Evolutionary conservation across 2,888 invertebrate genomes (phyloP), one percentile per base, ranked within the genome.

Genomic region (Ligdia adustata): DNA sequence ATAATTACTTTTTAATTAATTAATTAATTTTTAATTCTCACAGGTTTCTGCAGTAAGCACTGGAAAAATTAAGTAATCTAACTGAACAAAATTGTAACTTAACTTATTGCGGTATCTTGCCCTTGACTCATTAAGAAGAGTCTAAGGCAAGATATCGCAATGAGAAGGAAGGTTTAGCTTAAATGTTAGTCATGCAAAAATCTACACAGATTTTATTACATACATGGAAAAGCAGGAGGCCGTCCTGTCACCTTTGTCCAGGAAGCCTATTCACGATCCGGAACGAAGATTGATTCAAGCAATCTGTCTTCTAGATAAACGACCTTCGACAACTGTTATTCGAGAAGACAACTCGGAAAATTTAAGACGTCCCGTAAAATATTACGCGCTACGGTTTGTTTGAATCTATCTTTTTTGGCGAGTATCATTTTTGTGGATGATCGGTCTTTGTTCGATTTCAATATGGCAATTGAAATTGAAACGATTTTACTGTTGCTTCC

Each of bases 251-350:
- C 47, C 47, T 47, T 47, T 41, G 41, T 40, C 46, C 39, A 20
- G 27, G 29, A 20, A n/a, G 11, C 20, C 33, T 13, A 40, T 41
- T 40, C 45, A 39, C 37, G n/a, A 33, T 9, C 9, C 38, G 12
- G 9, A 29, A 49, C 38, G 50, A 50, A 50, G 50, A 50, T 50
- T 50, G 50, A 50, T 50, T 40, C 40, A 31, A 34, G 49, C 49
- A 40, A 50, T 50, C 40, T 40, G 50, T 50, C 50, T 50, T 50
- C 26, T 3, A 50, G 44, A 48, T 48, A 48, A 43, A 33, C 38
- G 42, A 16, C 33, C 22, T 33, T 49, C 42, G 48, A 49, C 33
- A 42, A 33, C 37, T 42, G 42, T 34, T 47, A 35, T 47, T 33
- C 18, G n/a, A 37, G 24, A 24, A 37, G 38, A 43, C 48, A 38